Percentiles rank a stretch among this genome's conserved stretches.
These are phyloP conservation scores for Cryptocheilus praepositus DNA, from an alignment of 2,888 invertebrate genomes.

Conservation along the genomic window DNA sequence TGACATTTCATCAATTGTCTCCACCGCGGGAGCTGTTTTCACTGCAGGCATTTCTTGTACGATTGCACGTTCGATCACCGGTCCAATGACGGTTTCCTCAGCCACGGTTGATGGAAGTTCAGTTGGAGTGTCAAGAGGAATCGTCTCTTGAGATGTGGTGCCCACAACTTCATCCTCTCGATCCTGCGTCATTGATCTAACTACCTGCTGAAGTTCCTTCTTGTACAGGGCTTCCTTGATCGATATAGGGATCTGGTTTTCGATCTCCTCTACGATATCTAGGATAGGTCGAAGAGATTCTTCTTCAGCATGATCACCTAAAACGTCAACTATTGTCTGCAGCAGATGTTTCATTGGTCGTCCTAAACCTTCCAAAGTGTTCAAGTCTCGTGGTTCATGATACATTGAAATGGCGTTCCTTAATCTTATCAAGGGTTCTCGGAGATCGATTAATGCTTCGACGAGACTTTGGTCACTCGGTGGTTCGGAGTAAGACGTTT, in stretches of 20 bases:
- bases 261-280: conserved; percentile 60
- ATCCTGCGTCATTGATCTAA: conserved; percentile 49
- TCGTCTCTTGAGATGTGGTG: conserved; percentile 29
- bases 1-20: conserved; percentile 13
- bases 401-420: conserved; percentile 51
- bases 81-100: conserved; percentile 8
- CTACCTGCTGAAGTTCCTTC: conserved; percentile 56
- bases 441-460: conserved; percentile 55
- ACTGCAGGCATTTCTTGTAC: conserved; percentile 30
- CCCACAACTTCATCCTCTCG: conserved; percentile 18
- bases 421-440: conserved; percentile 53
- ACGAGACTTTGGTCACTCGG: conserved; percentile 58
- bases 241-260: conserved; percentile 60
- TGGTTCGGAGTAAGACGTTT: conserved; percentile 60
- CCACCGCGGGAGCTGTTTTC: conserved; percentile 16
- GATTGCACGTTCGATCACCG: conserved; percentile 28
- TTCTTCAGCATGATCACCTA: conserved; percentile 43
- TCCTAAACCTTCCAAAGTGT: conserved; percentile 51
- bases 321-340: conserved; percentile 52
- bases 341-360: conserved; percentile 57
- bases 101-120: conserved; percentile 27
- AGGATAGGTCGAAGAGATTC: conserved; percentile 50
- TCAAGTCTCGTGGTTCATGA: conserved; percentile 54
- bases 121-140: conserved; percentile 39
- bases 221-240: conserved; percentile 58